phyloP scores from a whole-genome alignment of 2,113 vertebrate genomes.

The Hypomesus transpacificus region DNA sequence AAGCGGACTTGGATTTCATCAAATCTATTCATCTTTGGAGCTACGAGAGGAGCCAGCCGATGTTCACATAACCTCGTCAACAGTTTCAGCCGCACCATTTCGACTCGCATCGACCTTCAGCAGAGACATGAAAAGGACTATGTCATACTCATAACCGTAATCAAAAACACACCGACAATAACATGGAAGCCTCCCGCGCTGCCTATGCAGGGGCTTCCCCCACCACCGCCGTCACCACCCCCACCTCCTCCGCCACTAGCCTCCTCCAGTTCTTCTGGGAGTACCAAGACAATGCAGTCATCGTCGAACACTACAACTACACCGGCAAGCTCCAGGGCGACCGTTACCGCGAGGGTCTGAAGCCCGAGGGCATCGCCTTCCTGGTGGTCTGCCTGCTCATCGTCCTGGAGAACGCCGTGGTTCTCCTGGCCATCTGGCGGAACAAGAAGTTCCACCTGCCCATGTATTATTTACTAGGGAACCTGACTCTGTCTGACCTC shows the following conservation, averaged over 20 bases:
- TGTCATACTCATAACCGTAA: conserved; percentile 33
- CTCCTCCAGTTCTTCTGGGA: conserved; percentile 61
- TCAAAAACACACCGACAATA: conserved; percentile 18
- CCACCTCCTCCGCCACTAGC: conserved; percentile 18
- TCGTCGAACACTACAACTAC: conserved; percentile 83
- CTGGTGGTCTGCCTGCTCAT: conserved; percentile 82
- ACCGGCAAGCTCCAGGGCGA: conserved; percentile 78
- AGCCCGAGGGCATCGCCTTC: conserved; percentile 73
- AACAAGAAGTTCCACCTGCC: conserved; percentile 89
- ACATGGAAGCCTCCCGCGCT: conserved; percentile 55
- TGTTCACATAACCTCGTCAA: not conserved
- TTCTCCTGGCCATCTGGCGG: conserved; percentile 81
- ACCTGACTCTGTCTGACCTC: conserved; percentile 85
- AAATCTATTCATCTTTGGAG: not conserved
- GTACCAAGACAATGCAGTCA: conserved; percentile 74
- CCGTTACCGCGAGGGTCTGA: conserved; percentile 73
- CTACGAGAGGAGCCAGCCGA: not conserved
- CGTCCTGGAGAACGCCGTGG: conserved; percentile 83
- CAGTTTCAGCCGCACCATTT: not conserved
- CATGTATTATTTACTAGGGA: conserved; percentile 88
- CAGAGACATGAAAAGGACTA: conserved; percentile 28
- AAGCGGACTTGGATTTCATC: conserved; percentile 22
- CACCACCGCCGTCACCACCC: conserved; percentile 1
- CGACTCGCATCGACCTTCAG: not conserved
- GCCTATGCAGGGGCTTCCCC: conserved; percentile 18